Conservation (phyloP, 2,113 vertebrate genomes). For the Rutilus rutilus region DNA sequence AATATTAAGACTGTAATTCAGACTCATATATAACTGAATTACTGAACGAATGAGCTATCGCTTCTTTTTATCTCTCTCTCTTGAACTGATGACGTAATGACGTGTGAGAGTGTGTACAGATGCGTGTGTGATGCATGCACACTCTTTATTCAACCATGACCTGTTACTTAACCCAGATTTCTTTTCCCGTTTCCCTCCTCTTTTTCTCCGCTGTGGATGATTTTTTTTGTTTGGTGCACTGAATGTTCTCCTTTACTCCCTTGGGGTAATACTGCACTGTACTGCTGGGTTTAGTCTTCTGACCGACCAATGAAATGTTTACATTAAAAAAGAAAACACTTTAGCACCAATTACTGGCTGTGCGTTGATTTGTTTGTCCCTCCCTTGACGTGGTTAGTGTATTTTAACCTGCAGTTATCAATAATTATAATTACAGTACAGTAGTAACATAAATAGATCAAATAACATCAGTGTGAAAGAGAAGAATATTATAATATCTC, state of each 20-base stretch:
- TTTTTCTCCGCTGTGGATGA: slow-evolving; percentile 30
- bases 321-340: slow-evolving; percentile 52
- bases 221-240: slow-evolving; percentile 41
- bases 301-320: slow-evolving; percentile 52
- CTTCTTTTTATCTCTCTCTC: slow-evolving; percentile 42
- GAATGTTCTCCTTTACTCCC: slow-evolving; percentile 30
- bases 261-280: slow-evolving; percentile 38
- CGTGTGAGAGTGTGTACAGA: slow-evolving; percentile 34
- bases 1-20: slow-evolving; percentile 9
- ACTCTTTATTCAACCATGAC: slow-evolving; percentile 30
- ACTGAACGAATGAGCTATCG: slow-evolving; percentile 13
- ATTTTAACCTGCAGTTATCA: background rate
- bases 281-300: slow-evolving; percentile 48
- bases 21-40: slow-evolving; percentile 27
- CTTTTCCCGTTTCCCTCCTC: background rate
- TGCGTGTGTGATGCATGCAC: slow-evolving; percentile 41
- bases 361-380: background rate
- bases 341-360: slow-evolving; percentile 24
- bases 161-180: slow-evolving; percentile 41
- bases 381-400: background rate
- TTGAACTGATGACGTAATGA: slow-evolving; percentile 7
- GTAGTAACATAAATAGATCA: background rate
- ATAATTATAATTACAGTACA: background rate
- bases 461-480: background rate
- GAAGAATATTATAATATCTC: background rate